A percentile compares a stretch with the other conserved stretches of the same genome.
phyloP scores from a whole-genome alignment of 2,113 vertebrate genomes.

The Nannobrachium achirus region DNA sequence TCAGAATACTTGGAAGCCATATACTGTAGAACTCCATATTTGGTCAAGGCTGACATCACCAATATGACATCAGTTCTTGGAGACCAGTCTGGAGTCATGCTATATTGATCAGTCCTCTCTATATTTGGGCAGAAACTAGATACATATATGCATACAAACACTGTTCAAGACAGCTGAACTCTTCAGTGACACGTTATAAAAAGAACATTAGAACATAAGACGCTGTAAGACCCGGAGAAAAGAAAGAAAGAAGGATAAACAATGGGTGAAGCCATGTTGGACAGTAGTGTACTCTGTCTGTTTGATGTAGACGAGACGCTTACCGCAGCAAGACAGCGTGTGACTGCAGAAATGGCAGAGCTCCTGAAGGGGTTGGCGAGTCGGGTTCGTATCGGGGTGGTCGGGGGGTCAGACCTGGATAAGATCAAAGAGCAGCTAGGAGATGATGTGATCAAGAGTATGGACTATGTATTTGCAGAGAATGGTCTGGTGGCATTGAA shows the following conservation, averaged over 20 bases:
- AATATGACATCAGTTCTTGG: too few species aligned
- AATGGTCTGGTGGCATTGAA: conserved; percentile 95
- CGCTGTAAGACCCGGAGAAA: too few species aligned
- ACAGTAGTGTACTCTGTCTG: conserved; percentile 80
- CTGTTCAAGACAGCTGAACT: too few species aligned
- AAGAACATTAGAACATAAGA: too few species aligned
- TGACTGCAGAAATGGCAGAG: conserved; percentile 83
- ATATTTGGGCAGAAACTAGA: too few species aligned
- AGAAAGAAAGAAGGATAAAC: background rate
- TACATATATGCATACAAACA: too few species aligned
- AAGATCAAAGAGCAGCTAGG: conserved; percentile 96
- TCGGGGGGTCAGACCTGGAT: conserved; percentile 89
- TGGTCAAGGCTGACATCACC: too few species aligned
- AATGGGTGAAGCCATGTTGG: conserved; percentile 65
- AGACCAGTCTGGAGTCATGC: too few species aligned
- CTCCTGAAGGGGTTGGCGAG: conserved; percentile 83
- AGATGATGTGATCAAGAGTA: conserved; percentile 85
- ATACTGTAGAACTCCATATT: too few species aligned
- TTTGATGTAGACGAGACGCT: conserved; percentile 96
- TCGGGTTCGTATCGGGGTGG: conserved; percentile 88
- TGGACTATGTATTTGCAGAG: conserved; percentile 95
- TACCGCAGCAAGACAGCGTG: conserved; percentile 89
- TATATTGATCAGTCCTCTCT: too few species aligned
- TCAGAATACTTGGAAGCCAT: too few species aligned
- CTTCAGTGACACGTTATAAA: too few species aligned